These are phyloP conservation scores for Entomobrya proxima DNA, from an alignment of 2,888 invertebrate genomes.

Conservation along the genomic window DNA sequence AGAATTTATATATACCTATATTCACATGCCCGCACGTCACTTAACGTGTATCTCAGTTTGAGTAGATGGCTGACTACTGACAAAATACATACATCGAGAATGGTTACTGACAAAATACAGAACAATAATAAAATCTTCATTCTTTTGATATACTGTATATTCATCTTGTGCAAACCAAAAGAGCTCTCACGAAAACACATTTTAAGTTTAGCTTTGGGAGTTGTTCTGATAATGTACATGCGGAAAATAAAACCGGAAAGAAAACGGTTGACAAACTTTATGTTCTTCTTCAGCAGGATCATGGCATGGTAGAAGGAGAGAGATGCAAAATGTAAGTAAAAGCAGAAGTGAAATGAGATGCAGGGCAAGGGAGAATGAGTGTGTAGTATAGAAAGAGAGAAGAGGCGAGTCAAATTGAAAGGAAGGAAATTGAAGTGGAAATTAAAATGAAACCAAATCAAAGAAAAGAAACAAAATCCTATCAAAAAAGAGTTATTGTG, in stretches of 20 bases:
- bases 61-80: not conserved
- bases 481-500: conserved; percentile 42
- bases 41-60: too few relatives aligned
- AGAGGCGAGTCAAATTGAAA: conserved; percentile 69
- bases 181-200: conserved; percentile 40
- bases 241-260: conserved; percentile 44
- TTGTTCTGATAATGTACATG: not conserved
- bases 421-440: conserved; percentile 71
- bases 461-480: conserved; percentile 66
- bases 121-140: conserved; percentile 31
- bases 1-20: not conserved
- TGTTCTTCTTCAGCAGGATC: conserved; percentile 50
- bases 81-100: not conserved
- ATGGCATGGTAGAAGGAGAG: not conserved
- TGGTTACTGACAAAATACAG: not conserved
- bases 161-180: not conserved
- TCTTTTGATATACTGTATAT: not conserved
- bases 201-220: conserved; percentile 33
- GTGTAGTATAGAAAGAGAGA: conserved; percentile 15
- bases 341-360: conserved; percentile 28
- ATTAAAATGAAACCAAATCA: conserved; percentile 70
- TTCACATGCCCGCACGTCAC: not conserved
- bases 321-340: conserved; percentile 1
- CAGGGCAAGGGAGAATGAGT: conserved; percentile 36
- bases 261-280: conserved; percentile 63